These are phyloP conservation scores for Stegastes partitus DNA, from an alignment of 2,113 vertebrate genomes.

Conservation along the genomic window DNA sequence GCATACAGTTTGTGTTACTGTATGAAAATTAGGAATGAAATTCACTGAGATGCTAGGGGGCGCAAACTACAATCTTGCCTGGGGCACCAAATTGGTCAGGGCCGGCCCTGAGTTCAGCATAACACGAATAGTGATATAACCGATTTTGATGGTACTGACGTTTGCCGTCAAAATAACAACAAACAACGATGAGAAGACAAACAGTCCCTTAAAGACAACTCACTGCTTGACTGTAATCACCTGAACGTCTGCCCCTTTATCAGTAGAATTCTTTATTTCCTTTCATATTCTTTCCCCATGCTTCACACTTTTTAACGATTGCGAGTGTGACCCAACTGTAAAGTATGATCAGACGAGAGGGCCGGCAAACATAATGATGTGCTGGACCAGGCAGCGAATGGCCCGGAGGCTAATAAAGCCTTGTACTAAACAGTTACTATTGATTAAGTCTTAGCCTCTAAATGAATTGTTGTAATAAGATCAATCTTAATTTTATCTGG, in stretches of 20 bases:
- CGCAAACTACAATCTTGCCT: too few relatives aligned
- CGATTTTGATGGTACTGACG: too few relatives aligned
- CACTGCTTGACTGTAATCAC: constrained; percentile 5
- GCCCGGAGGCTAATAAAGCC: constrained; percentile 65
- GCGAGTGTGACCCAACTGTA: constrained; percentile 37
- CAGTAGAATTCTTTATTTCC: not conserved
- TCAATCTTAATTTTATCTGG: constrained; percentile 76
- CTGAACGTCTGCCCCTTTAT: constrained; percentile 6
- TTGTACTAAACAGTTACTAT: constrained; percentile 75
- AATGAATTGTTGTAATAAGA: constrained; percentile 78
- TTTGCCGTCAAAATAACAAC: too few relatives aligned
- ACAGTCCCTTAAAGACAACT: constrained; percentile 3
- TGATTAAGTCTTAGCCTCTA: constrained; percentile 74
- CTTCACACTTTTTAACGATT: constrained; percentile 37
- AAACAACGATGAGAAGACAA: not conserved
- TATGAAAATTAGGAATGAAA: too few relatives aligned
- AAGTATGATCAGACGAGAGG: constrained; percentile 36
- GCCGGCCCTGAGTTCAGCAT: too few relatives aligned
- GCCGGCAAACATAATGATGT: constrained; percentile 45
- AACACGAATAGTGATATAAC: too few relatives aligned
- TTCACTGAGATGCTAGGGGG: too few relatives aligned
- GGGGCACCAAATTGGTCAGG: too few relatives aligned
- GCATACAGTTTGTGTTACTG: too few relatives aligned
- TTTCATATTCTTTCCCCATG: constrained; percentile 5
- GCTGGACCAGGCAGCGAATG: constrained; percentile 42